Conservation (phyloP, 2,113 vertebrate genomes). For the Daubentonia madagascariensis region DNA sequence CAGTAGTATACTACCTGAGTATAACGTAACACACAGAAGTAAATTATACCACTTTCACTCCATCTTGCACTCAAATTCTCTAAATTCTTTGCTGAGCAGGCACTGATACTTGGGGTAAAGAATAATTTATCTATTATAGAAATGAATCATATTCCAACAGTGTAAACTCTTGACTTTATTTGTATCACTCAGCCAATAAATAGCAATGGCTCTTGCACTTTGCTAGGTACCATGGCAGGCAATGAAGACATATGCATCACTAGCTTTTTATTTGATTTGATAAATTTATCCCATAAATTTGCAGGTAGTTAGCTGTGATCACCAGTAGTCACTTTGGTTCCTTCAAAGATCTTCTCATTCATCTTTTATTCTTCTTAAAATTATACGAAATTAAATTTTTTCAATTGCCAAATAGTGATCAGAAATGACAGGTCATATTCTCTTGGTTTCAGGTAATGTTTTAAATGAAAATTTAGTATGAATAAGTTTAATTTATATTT, state of each 20-base stretch:
- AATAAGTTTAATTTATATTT: neutral
- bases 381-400: neutral
- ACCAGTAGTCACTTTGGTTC: neutral
- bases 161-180: neutral
- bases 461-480: neutral
- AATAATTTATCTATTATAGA: neutral
- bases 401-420: neutral
- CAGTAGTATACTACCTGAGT: neutral
- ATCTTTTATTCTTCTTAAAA: neutral
- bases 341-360: neutral
- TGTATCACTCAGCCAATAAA: neutral
- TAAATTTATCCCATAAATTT: neutral
- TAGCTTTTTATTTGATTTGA: neutral
- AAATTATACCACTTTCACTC: neutral
- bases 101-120: neutral
- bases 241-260: neutral
- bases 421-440: neutral
- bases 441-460: neutral
- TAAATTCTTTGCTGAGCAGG: neutral
- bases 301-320: neutral
- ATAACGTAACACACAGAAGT: neutral
- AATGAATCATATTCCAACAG: neutral
- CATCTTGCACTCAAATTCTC: neutral
- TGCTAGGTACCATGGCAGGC: neutral
- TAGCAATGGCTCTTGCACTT: neutral